Evolutionary conservation across 2,113 vertebrate species (phyloP).

Genomic region (Excalfactoria chinensis): DNA sequence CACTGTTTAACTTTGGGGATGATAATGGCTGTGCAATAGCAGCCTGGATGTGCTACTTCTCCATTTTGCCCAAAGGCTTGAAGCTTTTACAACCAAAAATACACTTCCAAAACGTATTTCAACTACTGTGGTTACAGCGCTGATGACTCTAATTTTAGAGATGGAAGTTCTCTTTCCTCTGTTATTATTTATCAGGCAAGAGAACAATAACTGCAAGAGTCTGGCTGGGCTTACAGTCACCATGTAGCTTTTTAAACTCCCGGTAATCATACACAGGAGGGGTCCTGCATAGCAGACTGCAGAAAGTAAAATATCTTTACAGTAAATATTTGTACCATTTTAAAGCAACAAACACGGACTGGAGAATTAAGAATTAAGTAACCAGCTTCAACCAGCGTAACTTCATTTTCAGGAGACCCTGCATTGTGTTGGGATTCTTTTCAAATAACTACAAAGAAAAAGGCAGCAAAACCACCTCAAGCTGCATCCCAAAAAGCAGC

Average conservation of each 20-base stretch:
- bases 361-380: not conserved
- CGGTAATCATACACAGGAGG: not conserved
- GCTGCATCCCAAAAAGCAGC: not conserved
- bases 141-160: not conserved
- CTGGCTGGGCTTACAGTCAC: not conserved
- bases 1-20: not conserved
- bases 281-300: not conserved
- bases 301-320: not conserved
- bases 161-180: not conserved
- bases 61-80: not conserved
- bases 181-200: not conserved
- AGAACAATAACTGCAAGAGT: not conserved
- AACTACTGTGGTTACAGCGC: not conserved
- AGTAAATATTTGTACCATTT: not conserved
- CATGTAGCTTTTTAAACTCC: not conserved
- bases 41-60: not conserved
- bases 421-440: not conserved
- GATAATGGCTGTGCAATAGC: not conserved
- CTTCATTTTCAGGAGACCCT: not conserved
- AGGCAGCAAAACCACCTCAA: not conserved
- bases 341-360: not conserved
- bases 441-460: not conserved
- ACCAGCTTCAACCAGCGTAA: not conserved
- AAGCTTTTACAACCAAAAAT: slow-evolving; percentile 6
- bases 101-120: slow-evolving; percentile 11